Conservation (phyloP, 2,797 vertebrate species). For the Sphenodon punctatus region DNA sequence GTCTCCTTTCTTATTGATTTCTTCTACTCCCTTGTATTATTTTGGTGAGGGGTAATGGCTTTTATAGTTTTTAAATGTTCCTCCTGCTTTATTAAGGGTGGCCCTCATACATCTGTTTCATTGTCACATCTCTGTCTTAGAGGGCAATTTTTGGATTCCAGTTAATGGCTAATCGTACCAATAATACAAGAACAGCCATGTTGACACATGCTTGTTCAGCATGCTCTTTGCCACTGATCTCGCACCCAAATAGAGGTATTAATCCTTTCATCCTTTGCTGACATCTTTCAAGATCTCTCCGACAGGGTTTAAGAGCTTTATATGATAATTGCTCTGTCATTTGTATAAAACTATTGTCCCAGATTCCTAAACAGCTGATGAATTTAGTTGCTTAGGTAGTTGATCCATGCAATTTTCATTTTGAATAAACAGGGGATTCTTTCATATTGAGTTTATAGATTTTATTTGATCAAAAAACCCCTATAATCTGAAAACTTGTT, state of each 20-base stretch:
- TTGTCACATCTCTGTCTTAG: neutral
- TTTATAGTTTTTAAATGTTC: neutral
- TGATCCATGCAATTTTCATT: neutral
- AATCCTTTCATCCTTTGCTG: neutral
- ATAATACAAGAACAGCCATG: fast-evolving
- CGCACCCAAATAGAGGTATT: neutral
- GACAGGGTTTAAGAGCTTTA: conserved; percentile 14
- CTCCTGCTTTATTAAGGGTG: neutral
- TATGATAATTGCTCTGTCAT: neutral
- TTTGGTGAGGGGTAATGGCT: neutral
- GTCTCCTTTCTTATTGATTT: no score
- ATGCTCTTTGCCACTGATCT: neutral
- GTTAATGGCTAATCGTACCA: neutral
- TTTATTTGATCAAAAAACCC: neutral
- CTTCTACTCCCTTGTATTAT: no score
- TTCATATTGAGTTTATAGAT: neutral
- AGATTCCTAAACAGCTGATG: conserved; percentile 7
- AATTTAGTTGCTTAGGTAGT: conserved; percentile 5
- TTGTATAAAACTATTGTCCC: neutral
- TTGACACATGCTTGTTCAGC: neutral
- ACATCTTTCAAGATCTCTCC: neutral
- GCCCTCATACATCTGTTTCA: neutral
- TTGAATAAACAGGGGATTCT: neutral
- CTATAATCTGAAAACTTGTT: conserved; percentile 2
- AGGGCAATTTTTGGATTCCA: neutral